A percentile compares a stretch with the other conserved stretches of the same genome.
Conservation (phyloP, 2,113 vertebrate genomes). For the Gadus macrocephalus region DNA sequence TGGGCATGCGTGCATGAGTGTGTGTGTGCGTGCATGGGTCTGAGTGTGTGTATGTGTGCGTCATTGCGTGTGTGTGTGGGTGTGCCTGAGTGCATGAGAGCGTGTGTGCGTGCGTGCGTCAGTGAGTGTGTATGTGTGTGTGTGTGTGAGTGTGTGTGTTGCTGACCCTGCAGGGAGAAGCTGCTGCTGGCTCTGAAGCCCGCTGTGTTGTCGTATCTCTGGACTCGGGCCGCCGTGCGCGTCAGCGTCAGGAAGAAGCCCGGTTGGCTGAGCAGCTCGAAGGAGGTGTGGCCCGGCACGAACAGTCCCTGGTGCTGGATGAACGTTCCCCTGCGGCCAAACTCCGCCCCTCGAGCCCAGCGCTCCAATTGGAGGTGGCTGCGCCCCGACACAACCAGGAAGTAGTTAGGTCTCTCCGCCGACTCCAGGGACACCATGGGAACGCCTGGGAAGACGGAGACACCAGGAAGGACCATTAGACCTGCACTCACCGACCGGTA, state of each 20-base stretch:
- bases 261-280: slow-evolving; percentile 85
- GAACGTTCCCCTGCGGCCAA: slow-evolving; percentile 82
- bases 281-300: slow-evolving; percentile 82
- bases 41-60: too few relatives aligned
- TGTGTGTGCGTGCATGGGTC: too few relatives aligned
- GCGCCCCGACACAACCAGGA: slow-evolving; percentile 76
- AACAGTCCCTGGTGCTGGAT: slow-evolving; percentile 91
- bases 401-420: slow-evolving; percentile 95
- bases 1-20: too few relatives aligned
- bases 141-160: too few relatives aligned
- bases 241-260: slow-evolving; percentile 85
- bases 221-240: slow-evolving; percentile 70
- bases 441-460: slow-evolving; percentile 65
- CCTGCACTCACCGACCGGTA: not conserved
- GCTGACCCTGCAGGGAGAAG: slow-evolving; percentile 88
- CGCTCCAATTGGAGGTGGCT: slow-evolving; percentile 76
- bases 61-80: too few relatives aligned
- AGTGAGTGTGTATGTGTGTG: too few relatives aligned
- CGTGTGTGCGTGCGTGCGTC: too few relatives aligned
- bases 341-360: slow-evolving; percentile 80
- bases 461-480: not conserved
- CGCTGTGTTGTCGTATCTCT: slow-evolving; percentile 83
- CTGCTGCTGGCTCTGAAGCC: slow-evolving; percentile 87
- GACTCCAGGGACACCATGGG: slow-evolving; percentile 89
- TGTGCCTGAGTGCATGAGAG: too few relatives aligned